Evolutionary conservation across 2,888 invertebrate genomes (phyloP).

Genomic region (Phorcus lineatus): DNA sequence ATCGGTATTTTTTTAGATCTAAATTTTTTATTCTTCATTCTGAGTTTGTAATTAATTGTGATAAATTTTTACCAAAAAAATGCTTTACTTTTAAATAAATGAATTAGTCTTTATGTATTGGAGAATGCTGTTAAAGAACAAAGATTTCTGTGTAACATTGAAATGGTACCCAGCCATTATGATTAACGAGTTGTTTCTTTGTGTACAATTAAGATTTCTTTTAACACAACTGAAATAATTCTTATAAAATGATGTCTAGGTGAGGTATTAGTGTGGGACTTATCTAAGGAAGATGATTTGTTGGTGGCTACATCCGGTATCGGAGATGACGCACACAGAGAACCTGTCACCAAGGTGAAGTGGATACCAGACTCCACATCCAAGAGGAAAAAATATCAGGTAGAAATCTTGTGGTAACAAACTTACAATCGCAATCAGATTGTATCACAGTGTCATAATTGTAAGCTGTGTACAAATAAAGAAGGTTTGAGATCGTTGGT

Average conservation of each 20-base stretch:
- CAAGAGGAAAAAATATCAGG: slow-evolving; percentile 50
- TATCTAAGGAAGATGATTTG: slow-evolving; percentile 73
- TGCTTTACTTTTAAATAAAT: too few species aligned
- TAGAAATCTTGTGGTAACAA: slow-evolving; percentile 14
- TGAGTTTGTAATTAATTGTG: too few species aligned
- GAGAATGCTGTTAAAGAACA: too few species aligned
- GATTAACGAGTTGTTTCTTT: background rate
- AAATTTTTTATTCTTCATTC: too few species aligned
- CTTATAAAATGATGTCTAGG: slow-evolving; percentile 51
- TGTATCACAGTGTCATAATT: too few species aligned
- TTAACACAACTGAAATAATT: background rate
- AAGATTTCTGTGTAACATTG: too few species aligned
- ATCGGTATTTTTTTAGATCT: too few species aligned
- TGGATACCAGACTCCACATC: slow-evolving; percentile 71
- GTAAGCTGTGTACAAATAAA: too few species aligned
- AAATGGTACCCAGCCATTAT: background rate
- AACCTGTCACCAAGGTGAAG: slow-evolving; percentile 74
- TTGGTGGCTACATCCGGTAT: slow-evolving; percentile 73
- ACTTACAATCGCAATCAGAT: too few species aligned
- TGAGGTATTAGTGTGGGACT: slow-evolving; percentile 75
- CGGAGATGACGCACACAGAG: slow-evolving; percentile 74
- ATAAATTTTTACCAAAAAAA: too few species aligned
- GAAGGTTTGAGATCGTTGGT: too few species aligned
- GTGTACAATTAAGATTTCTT: background rate
- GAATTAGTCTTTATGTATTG: too few species aligned